Evolutionary conservation across 64 coral and sea anemone species (phyloP), one percentile per base, ranked within the genome.

Genomic region (Montipora sp.): DNA sequence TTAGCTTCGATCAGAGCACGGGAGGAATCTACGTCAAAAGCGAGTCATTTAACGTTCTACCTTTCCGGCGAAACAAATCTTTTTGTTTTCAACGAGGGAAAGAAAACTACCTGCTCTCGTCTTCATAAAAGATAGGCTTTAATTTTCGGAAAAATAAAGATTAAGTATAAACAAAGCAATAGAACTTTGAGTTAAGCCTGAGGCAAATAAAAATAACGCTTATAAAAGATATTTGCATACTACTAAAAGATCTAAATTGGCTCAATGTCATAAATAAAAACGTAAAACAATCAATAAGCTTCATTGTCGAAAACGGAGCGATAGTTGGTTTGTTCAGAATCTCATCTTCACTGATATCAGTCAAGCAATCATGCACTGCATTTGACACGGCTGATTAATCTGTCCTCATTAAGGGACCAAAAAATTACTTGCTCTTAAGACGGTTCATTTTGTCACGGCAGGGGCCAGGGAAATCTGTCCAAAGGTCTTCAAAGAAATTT

Each of bases 171-270:
- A 9, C 73, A 48, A 78, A 49, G 46, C 15, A 48, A 78, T 48
- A 50, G 14, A 19, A 50, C 11, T 75, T 75, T 44, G 8, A 36
- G 8, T 3, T 36, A 36, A 36, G 36, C 73, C 73, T 18, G 75
- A 49, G 75, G 46, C 75, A 19, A 50, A 78, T 48, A 2, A n/a
- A 71, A 71, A 71, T 20, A 71, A n/a, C 68, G 1, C 19, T 68
- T 57, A 68, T 18, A 68, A 68, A 68, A 68, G 4, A 14, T 20
- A 71, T 21, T 63, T 63, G 60, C 14, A 71, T 21, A 71, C 68
- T 3, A n/a, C 16, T 71, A 71, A 71, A 71, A n/a, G 68, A 71
- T 71, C 68, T 71, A 71, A 66, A 71, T 71, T 71, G 68, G 20
- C 5, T 71, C 68, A 71, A 71, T 71, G 14, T 71, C 8, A 19